Evolutionary conservation across 2,797 vertebrate species (phyloP).

Genomic region (Megalops cyprinoides): DNA sequence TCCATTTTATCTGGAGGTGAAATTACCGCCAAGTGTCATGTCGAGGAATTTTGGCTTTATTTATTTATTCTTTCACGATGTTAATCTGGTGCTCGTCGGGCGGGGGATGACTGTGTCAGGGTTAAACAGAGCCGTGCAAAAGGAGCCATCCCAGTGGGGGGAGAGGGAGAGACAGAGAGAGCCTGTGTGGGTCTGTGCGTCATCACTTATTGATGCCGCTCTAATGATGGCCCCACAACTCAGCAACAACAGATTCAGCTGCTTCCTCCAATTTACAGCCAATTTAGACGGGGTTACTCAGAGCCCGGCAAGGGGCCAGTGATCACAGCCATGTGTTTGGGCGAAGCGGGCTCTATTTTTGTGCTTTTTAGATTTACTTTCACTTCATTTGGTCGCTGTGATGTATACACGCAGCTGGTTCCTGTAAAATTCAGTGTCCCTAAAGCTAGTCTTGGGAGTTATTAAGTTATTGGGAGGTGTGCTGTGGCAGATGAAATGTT

Average conservation of each 20-base stretch:
- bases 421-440: neutral
- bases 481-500: no score
- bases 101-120: neutral
- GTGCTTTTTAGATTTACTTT: neutral
- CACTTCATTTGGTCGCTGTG: neutral
- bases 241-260: neutral
- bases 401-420: neutral
- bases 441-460: neutral
- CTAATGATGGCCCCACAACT: constrained; percentile 10
- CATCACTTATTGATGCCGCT: constrained; percentile 27
- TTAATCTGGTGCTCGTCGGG: constrained; percentile 22
- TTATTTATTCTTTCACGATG: constrained; percentile 42
- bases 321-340: constrained; percentile 1
- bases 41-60: neutral
- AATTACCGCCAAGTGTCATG: neutral
- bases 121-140: constrained; percentile 29
- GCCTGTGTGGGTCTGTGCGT: neutral
- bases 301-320: constrained; percentile 16
- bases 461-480: neutral
- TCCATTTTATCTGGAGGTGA: constrained; percentile 25
- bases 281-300: constrained; percentile 4
- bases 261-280: constrained; percentile 21
- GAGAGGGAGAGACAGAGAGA: neutral
- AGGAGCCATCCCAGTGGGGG: neutral
- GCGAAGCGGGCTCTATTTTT: neutral